Base-by-base conservation (phyloP, 2,888 invertebrate genomes). In the Drosophila glabriapex region DNA sequence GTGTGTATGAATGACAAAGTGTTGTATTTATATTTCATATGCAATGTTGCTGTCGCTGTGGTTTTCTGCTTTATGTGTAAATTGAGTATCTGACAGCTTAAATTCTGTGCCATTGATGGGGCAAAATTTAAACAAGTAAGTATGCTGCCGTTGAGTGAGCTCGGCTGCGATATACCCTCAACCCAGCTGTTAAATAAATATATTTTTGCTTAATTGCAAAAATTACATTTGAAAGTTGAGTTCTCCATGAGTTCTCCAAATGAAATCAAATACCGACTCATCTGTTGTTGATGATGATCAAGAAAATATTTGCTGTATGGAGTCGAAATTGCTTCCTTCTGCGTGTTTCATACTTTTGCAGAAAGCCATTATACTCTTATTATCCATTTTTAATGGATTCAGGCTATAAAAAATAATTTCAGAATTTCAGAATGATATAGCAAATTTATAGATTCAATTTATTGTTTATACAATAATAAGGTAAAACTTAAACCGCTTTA, bases 1-100 rank as follows among this genome's bases (percentile, higher is more conserved):
- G n/a, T 49, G 6, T 59, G 29, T 29, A 28, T 14, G 28, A 37
- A 22, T 43, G 58, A 68, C 28, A 60, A 64, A 64, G 52, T 53
- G 60, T 63, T 67, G 60, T 55, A 68, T 46, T 43, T 52, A 74
- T 67, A 69, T 66, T 76, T 78, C 53, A 80, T 58, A 63, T 49
- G 58, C 54, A 66, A 58, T 37, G 62, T 63, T 61, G 66, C 53
- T 70, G 60, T 46, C 55, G 9, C 33, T 72, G 62, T 35, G 68
- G 64, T 59, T 62, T 65, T 43, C 61, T 50, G 67, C 67, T 72
- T 58, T 37, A 50, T 60, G 53, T 19, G 60, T 52, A 62, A 52
- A 74, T 68, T 61, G 54, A 59, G 46, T 55, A 61, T 35, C 63
- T 25, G 50, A 12, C 56, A 58, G 19, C n/a, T 54, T 33, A 7